phyloP scores from a whole-genome alignment of 2,888 invertebrate genomes.

The Tricholauxania praeusta region DNA sequence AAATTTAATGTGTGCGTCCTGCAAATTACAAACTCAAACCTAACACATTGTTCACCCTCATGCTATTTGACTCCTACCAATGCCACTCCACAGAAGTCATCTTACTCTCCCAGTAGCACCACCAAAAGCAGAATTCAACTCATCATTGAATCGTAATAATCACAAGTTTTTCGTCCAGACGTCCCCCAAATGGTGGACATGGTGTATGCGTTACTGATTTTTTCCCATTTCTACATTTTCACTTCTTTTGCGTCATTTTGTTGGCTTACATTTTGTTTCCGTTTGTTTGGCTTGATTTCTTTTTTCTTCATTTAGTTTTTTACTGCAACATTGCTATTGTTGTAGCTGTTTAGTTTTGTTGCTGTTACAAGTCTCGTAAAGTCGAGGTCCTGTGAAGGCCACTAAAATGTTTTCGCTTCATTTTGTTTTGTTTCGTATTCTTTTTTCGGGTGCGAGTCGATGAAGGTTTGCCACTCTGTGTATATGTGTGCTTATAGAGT shows the following conservation, averaged over 20 bases:
- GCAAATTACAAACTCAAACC: no score
- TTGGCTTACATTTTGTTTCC: conserved; percentile 5
- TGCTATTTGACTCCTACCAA: background rate
- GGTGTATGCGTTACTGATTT: no score
- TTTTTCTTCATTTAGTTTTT: background rate
- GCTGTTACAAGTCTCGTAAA: conserved; percentile 8
- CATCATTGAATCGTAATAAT: conserved; percentile 19
- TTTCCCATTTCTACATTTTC: background rate
- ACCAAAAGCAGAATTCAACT: background rate
- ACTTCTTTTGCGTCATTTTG: background rate
- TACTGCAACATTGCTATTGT: background rate
- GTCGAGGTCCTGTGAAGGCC: conserved; percentile 22
- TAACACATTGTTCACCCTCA: no score
- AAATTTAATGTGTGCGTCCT: no score
- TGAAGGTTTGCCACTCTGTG: background rate
- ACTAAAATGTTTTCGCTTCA: conserved; percentile 11
- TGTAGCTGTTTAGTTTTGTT: background rate
- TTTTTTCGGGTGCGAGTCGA: background rate
- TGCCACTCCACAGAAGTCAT: background rate
- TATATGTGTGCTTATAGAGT: conserved; percentile 5
- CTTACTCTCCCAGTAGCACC: background rate
- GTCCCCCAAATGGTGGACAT: no score
- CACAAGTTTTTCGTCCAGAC: conserved; percentile 14
- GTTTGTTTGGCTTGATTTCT: background rate
- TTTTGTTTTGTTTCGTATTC: background rate